Base-by-base conservation (phyloP, 2,888 invertebrate genomes). In the Cetonia aurata region DNA sequence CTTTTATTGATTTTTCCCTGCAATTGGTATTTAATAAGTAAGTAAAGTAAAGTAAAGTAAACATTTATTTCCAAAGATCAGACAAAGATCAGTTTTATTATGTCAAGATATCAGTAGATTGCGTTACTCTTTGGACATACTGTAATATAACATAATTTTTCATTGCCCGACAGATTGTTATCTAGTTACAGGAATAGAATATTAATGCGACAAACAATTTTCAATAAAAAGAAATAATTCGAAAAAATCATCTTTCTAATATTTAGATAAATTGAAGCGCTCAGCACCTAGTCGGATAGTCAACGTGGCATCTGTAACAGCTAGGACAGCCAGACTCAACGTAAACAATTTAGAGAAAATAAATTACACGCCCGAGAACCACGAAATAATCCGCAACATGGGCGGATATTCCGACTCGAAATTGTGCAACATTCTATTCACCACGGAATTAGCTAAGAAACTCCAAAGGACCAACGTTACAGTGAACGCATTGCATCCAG, bases 201-300 rank as follows among this genome's bases (percentile, higher is more conserved):
- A n/a, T n/a, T n/a, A n/a, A n/a, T n/a, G n/a, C n/a, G n/a, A n/a
- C n/a, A n/a, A n/a, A n/a, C n/a, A n/a, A n/a, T n/a, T n/a, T n/a
- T n/a, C n/a, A n/a, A n/a, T n/a, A n/a, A n/a, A n/a, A n/a, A n/a
- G n/a, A n/a, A n/a, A n/a, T n/a, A n/a, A n/a, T n/a, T n/a, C n/a
- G n/a, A n/a, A n/a, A n/a, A n/a, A n/a, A n/a, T 37, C 9, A 37
- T 37, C 6, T 53, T 17, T 37, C 50, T 25, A 19, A 15, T 41
- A 46, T 87, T 79, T 87, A 86, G 88, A 86, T 69, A 88, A 89
- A 79, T 80, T 90, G 42, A 81, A 78, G 67, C 79, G 78, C 74
- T 76, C 80, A 17, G 75, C 75, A 25, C 76, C 76, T 12, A 77
- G 78, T 53, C 71, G 80, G 68, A 79, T 81, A 60, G 74, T 81